Evolutionary conservation across 64 coral and sea anemone species (phyloP), one percentile per base, ranked within the genome.

Genomic region (Pocillopora verrucosa): DNA sequence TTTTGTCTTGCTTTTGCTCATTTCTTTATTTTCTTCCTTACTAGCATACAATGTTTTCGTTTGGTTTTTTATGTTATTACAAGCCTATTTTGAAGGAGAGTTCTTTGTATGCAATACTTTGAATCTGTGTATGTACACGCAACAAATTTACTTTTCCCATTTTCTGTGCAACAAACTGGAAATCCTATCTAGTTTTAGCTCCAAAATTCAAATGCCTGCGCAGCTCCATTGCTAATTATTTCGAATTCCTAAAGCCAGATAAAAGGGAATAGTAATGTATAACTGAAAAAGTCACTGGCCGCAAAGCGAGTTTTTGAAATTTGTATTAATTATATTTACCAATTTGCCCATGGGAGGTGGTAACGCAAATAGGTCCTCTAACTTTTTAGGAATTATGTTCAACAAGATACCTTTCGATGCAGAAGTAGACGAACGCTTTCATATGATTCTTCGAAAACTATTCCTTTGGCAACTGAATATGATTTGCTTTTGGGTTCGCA

Each of bases 401-500:
- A 45, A 45, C 41, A 45, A 45, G 41, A 45, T 45, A 45, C 41
- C 6, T 45, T 45, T 45, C 41, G 41, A 45, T 45, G 41, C 41
- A 45, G 41, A 45, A 45, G 41, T 45, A 45, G 41, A 45, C 41
- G 41, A 2, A 45, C 41, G 41, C 41, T 45, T 45, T 45, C 6
- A 67, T 67, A 67, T 67, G 64, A 67, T 67, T 67, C 16, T 45
- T 84, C 80, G 80, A 84, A 84, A 84, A 84, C 35, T 70, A 51
- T 84, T 61, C 80, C 61, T 68, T 84, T 84, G 80, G 62, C 67
- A 51, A 84, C 80, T 84, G 61, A 84, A 84, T 68, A 84, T 84
- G 35, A 84, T 84, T 84, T 68, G 80, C 80, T 84, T 84, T 84
- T 84, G 61, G 80, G 78, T 80, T 80, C 78, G 78, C 78, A 80